A percentile compares a stretch with the other conserved stretches of the same genome.
phyloP scores from a whole-genome alignment of 2,797 vertebrate species.

The Coluber constrictor region DNA sequence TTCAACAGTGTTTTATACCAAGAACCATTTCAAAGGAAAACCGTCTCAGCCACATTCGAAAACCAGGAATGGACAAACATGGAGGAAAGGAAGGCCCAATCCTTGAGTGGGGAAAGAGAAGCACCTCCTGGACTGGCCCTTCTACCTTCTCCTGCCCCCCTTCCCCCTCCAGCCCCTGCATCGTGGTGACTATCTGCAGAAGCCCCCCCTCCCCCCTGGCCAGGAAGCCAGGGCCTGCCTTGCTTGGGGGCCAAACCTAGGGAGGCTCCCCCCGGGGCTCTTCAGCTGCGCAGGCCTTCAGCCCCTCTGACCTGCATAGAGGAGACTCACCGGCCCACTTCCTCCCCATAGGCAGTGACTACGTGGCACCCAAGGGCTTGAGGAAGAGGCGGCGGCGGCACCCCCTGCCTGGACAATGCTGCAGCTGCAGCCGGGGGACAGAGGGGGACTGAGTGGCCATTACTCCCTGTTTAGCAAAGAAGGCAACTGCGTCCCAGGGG shows the following conservation, averaged over 20 bases:
- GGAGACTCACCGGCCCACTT: neutral
- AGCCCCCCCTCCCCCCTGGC: too few relatives aligned
- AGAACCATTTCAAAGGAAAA: neutral
- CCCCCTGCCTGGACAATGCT: neutral
- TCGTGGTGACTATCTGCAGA: neutral
- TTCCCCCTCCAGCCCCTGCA: neutral
- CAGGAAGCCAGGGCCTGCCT: neutral
- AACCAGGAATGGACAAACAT: neutral
- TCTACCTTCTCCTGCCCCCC: neutral
- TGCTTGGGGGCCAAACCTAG: neutral
- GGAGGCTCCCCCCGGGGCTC: neutral
- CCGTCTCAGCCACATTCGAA: neutral
- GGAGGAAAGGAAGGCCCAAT: too few relatives aligned
- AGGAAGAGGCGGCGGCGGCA: too few relatives aligned
- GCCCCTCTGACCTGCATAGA: neutral
- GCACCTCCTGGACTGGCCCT: neutral
- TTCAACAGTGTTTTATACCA: neutral
- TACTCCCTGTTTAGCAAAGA: neutral
- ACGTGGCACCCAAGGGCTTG: neutral
- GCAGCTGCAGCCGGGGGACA: neutral
- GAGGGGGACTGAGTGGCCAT: neutral
- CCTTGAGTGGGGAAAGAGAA: too few relatives aligned
- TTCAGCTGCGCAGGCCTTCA: neutral
- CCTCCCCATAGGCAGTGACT: neutral
- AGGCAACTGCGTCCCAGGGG: neutral